Base-by-base conservation (phyloP, 2,113 vertebrate genomes). In the Nansenia antarctica region DNA sequence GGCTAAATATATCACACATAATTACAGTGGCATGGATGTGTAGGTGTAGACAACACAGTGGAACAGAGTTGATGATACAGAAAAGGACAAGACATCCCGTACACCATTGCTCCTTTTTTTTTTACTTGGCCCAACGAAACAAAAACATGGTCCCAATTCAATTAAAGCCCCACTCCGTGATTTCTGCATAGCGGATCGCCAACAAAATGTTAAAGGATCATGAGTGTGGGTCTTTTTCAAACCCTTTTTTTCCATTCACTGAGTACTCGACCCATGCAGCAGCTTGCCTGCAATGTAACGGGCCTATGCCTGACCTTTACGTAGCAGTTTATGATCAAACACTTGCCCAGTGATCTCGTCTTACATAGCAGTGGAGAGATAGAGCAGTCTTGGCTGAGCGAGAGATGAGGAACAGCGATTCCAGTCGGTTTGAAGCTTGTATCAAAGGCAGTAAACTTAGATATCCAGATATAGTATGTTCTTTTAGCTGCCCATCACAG, bases 21-120 rank as follows among this genome's bases (percentile, higher is more conserved):
- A 58, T 58, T 58, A 58, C 76, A 62, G 58, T 5, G 58, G 34
- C 37, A 12, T 32, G 55, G 59, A 54, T 71, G 53, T 57, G 49
- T 60, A 34, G 24, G 49, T 30, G 49, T 30, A 60, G 47, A 55
- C 69, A 30, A 20, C 62, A 52, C 32, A n/a, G n/a, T n/a, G n/a
- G n/a, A n/a, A n/a, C n/a, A n/a, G n/a, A n/a, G n/a, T n/a, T n/a
- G 31, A 45, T 30, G 34, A 63, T 65, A 18, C 9, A n/a, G n/a
- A n/a, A n/a, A n/a, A n/a, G n/a, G n/a, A n/a, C n/a, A n/a, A n/a
- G n/a, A n/a, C n/a, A n/a, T n/a, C n/a, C n/a, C n/a, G n/a, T n/a
- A n/a, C n/a, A n/a, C n/a, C n/a, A n/a, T n/a, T n/a, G n/a, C n/a
- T n/a, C n/a, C n/a, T n/a, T n/a, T n/a, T 45, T 15, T 45, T 45